Conservation (phyloP, 2,113 vertebrate genomes). For the Indri indri region DNA sequence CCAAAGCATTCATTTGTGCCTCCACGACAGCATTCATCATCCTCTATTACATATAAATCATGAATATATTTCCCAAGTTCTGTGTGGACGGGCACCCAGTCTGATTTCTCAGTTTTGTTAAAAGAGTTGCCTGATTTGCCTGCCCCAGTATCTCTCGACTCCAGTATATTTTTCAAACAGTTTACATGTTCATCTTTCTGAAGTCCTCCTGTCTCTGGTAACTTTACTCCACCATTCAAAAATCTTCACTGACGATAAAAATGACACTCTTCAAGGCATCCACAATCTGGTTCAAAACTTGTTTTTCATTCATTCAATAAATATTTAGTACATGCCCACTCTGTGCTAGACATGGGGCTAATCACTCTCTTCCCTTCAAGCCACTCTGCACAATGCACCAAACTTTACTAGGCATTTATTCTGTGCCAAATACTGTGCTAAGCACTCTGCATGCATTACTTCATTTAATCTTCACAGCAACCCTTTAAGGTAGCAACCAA, state of each 20-base stretch:
- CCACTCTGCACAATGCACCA: background rate
- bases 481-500: background rate
- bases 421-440: background rate
- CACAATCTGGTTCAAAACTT: background rate
- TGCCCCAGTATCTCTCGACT: background rate
- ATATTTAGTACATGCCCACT: background rate
- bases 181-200: background rate
- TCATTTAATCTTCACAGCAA: background rate
- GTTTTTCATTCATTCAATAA: background rate
- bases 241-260: background rate
- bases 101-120: background rate
- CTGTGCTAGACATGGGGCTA: background rate
- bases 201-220: background rate
- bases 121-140: background rate
- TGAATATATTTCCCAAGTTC: background rate
- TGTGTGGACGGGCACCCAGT: background rate
- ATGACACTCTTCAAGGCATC: background rate
- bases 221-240: background rate
- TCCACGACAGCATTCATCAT: background rate
- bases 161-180: background rate
- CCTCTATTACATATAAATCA: background rate
- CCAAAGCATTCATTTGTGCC: background rate
- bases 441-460: background rate
- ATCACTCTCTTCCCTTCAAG: background rate
- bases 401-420: background rate